These are phyloP conservation scores for Drosophila imparisetae DNA, from an alignment of 2,888 invertebrate species.

Conservation along the genomic window DNA sequence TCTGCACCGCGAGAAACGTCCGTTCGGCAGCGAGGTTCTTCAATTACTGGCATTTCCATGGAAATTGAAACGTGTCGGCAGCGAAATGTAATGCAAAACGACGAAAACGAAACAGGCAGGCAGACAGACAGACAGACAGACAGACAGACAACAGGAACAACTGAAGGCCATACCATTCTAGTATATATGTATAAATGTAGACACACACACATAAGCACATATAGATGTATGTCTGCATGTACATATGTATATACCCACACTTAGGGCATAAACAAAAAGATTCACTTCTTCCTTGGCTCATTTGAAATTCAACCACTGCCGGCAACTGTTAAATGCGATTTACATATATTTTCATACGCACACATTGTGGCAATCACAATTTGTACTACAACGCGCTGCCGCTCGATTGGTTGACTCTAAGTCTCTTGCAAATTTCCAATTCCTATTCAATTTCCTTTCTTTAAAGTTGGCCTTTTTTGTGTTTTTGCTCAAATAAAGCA, in stretches of 20 bases:
- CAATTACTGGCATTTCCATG: conserved; percentile 67
- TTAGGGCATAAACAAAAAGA: conserved; percentile 4
- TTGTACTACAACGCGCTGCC: neutral
- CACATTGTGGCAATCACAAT: conserved; percentile 1
- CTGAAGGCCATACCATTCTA: conserved; percentile 26
- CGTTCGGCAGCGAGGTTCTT: conserved; percentile 53
- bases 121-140: neutral
- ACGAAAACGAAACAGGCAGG: conserved; percentile 21
- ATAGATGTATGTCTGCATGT: neutral
- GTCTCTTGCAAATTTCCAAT: conserved; percentile 9
- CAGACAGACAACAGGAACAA: conserved; percentile 5
- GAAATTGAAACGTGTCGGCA: conserved; percentile 66
- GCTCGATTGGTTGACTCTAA: neutral
- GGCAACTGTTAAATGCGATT: conserved; percentile 12
- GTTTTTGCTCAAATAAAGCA: neutral
- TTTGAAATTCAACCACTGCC: conserved; percentile 48
- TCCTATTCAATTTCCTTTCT: neutral
- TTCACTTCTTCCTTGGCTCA: conserved; percentile 28
- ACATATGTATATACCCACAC: neutral
- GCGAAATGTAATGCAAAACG: conserved; percentile 20
- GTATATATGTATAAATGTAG: neutral
- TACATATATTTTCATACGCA: conserved; percentile 36
- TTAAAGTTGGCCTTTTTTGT: neutral
- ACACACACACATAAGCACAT: neutral
- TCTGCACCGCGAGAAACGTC: conserved; percentile 49